Conservation (phyloP, 1,140 invertebrate genomes). For the Ostrea denselamellosa region DNA sequence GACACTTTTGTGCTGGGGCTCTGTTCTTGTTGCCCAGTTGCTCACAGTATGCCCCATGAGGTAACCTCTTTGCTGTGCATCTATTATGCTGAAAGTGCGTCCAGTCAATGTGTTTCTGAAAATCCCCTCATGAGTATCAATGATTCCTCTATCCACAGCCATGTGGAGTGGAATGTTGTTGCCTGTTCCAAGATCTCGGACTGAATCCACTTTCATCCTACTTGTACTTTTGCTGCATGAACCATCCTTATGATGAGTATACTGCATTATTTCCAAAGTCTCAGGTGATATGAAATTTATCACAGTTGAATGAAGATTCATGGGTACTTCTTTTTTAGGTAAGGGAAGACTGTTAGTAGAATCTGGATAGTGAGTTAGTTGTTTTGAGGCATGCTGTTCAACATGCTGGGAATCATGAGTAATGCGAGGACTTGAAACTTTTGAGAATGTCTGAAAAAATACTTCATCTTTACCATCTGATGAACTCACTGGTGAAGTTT, state of each 20-base stretch:
- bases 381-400: constrained; percentile 20
- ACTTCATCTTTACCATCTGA: background rate
- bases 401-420: background rate
- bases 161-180: constrained; percentile 84
- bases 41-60: constrained; percentile 68
- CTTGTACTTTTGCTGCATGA: constrained; percentile 82
- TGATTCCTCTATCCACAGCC: constrained; percentile 66
- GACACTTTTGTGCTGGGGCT: constrained; percentile 61
- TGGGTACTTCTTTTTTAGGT: background rate
- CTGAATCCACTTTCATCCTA: constrained; percentile 91
- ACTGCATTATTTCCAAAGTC: constrained; percentile 79
- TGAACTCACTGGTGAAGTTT: constrained; percentile 17
- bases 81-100: constrained; percentile 85
- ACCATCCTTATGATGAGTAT: constrained; percentile 87
- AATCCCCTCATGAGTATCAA: constrained; percentile 79
- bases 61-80: constrained; percentile 81
- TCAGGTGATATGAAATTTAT: constrained; percentile 61
- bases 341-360: constrained; percentile 32
- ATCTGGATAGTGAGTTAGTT: constrained; percentile 3
- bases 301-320: constrained; percentile 46
- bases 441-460: constrained; percentile 1
- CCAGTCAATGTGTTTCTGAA: constrained; percentile 86
- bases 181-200: constrained; percentile 88
- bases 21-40: constrained; percentile 66
- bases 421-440: background rate